A percentile compares a stretch with the other conserved stretches of the same genome.
These are phyloP conservation scores for Norana najaformis DNA, from an alignment of 2,888 invertebrate species.

Conservation along the genomic window DNA sequence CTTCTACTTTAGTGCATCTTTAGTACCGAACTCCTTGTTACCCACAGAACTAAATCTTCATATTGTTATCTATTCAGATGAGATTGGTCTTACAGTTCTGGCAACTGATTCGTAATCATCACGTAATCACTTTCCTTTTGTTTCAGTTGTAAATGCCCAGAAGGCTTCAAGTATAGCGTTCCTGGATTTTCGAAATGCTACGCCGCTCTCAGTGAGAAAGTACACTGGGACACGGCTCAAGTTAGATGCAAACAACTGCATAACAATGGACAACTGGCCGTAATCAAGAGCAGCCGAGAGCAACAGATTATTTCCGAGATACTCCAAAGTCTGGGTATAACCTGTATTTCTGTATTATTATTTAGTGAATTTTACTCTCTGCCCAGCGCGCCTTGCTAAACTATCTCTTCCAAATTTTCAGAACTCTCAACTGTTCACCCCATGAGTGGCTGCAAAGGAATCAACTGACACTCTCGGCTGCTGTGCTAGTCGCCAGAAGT, in stretches of 20 bases:
- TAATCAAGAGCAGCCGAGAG: background rate
- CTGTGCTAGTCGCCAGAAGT: too few relatives aligned
- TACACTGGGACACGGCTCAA: background rate
- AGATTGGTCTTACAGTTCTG: background rate
- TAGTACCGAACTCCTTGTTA: too few relatives aligned
- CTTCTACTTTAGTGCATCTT: too few relatives aligned
- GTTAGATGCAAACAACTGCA: background rate
- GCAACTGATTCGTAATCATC: background rate
- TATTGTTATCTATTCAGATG: too few relatives aligned
- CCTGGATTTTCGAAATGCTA: background rate
- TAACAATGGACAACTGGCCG: background rate
- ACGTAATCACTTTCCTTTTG: background rate
- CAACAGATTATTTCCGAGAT: background rate
- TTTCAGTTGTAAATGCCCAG: background rate
- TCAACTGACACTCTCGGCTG: too few relatives aligned
- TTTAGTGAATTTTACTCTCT: too few relatives aligned
- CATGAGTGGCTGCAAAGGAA: too few relatives aligned
- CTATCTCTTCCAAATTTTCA: too few relatives aligned
- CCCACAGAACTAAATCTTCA: too few relatives aligned
- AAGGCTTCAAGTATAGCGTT: background rate
- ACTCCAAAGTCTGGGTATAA: background rate
- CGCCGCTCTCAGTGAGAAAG: background rate
- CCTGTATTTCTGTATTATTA: background rate
- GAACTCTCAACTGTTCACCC: too few relatives aligned
- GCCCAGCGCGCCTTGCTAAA: too few relatives aligned